Evolutionary conservation across 2,888 invertebrate genomes (phyloP), one percentile per base, ranked within the genome.

Genomic region (Habrosyne pyritoides): DNA sequence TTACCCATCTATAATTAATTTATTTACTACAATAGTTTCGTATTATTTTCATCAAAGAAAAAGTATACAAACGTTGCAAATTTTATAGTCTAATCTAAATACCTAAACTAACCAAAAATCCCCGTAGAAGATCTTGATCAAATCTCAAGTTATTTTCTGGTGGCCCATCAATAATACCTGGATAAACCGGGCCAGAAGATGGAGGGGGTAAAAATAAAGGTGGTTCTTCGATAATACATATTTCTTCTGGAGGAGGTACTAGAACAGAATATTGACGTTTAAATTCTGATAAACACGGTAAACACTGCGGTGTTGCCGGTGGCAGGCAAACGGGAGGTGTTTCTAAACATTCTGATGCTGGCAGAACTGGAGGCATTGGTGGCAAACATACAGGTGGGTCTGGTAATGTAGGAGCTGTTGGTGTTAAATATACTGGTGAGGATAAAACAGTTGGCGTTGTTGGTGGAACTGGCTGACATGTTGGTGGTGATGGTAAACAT

Each of bases 81-180:
- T n/a, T 33, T 7, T 18, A 36, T 18, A 53, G 2, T 24, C 12
- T 48, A 49, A 21, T 24, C 12, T 49, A 60, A 21, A 70, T 42
- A 24, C 78, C 81, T 36, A 81, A 60, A 2, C 81, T 75, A 24
- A 68, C 54, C 33, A 81, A 64, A 63, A 81, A 81, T 2, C 81
- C 79, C 42, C 73, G 54, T 2, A 81, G 58, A 21, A 81, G 54
- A 5, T 79, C 80, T 62, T 75, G 63, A 60, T 80, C 80, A 55
- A 75, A 79, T 12, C 69, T 70, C 56, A 72, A 72, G 33, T 75
- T 63, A 8, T 60, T 60, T 52, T 36, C 67, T 59, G 55, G 51
- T 21, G 55, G 50, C 28, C 42, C 48, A 21, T 60, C 59, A 47
- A 57, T 28, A 52, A 59, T 36, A 52, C 48, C 26, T 18, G 49